These are phyloP conservation scores for Rhynchophorus ferrugineus DNA, from an alignment of 1,140 invertebrate species.

Conservation along the genomic window DNA sequence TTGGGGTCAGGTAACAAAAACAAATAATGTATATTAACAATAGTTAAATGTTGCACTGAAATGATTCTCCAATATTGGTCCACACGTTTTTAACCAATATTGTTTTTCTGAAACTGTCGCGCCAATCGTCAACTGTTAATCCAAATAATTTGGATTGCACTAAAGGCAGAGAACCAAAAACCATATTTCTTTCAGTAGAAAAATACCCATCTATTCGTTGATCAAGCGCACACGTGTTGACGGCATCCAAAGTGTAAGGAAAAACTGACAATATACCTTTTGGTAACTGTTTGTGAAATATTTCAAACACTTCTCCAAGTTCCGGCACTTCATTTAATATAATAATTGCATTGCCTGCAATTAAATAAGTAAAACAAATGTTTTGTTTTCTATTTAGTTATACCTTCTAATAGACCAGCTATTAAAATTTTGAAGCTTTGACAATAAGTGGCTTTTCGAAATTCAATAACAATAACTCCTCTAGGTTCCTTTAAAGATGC, in stretches of 20 bases:
- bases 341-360: conserved; percentile 26
- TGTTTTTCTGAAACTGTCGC: conserved; percentile 11
- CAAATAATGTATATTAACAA: no score
- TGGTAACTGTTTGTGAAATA: conserved; percentile 19
- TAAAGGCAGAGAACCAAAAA: conserved; percentile 15
- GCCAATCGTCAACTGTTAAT: neutral
- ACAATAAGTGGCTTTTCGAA: conserved; percentile 1
- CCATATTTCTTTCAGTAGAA: conserved; percentile 5
- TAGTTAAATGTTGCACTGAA: conserved; percentile 15
- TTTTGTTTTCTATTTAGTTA: neutral
- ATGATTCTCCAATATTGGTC: conserved; percentile 25
- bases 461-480: conserved; percentile 24
- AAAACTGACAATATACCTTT: conserved; percentile 17
- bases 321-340: conserved; percentile 11
- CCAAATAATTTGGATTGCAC: conserved; percentile 13
- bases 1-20: no score
- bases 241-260: conserved; percentile 11
- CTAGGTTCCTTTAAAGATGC: conserved; percentile 13
- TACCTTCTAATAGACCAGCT: conserved; percentile 23
- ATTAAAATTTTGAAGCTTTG: conserved; percentile 9
- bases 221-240: conserved; percentile 8
- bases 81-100: conserved; percentile 26
- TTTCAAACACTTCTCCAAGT: conserved; percentile 8
- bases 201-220: conserved; percentile 20
- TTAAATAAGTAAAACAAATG: neutral